These are phyloP conservation scores for Burhinus bistriatus DNA, from an alignment of 2,113 vertebrate species.

Conservation along the genomic window DNA sequence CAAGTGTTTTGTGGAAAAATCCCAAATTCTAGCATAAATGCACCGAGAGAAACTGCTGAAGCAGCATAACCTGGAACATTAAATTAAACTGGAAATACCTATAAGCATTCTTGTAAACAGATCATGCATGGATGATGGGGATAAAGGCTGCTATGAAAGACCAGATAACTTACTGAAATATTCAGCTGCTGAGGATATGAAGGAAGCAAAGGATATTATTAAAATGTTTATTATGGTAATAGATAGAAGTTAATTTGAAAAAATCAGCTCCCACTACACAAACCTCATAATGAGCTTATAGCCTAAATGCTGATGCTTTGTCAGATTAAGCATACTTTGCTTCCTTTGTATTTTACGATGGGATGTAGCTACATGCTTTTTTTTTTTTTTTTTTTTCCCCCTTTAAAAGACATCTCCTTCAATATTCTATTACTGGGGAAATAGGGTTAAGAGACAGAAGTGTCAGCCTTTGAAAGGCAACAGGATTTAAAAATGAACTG, in stretches of 20 bases:
- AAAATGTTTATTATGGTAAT: slow-evolving; percentile 53
- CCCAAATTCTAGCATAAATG: background rate
- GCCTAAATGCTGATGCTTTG: slow-evolving; percentile 6
- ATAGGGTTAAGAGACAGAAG: background rate
- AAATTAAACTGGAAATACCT: background rate
- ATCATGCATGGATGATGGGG: background rate
- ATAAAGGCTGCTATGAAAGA: background rate
- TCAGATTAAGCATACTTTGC: slow-evolving; percentile 21
- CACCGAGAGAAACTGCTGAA: background rate
- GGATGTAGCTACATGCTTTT: background rate
- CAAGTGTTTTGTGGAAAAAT: background rate
- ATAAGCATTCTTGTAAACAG: background rate
- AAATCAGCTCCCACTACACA: slow-evolving; percentile 1
- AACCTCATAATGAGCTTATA: slow-evolving; percentile 33
- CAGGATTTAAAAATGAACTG: slow-evolving; percentile 27
- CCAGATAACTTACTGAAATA: slow-evolving; percentile 19
- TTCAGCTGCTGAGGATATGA: background rate
- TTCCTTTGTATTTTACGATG: background rate
- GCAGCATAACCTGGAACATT: background rate
- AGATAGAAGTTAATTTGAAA: slow-evolving; percentile 51
- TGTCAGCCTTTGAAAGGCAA: slow-evolving; percentile 22
- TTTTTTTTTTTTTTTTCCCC: background rate
- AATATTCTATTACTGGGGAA: background rate
- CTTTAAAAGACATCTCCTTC: background rate
- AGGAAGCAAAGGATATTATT: background rate